A percentile compares a stretch with the other conserved stretches of the same genome.
Conservation (phyloP, 2,113 vertebrate species). For the Nettapus auritus region DNA sequence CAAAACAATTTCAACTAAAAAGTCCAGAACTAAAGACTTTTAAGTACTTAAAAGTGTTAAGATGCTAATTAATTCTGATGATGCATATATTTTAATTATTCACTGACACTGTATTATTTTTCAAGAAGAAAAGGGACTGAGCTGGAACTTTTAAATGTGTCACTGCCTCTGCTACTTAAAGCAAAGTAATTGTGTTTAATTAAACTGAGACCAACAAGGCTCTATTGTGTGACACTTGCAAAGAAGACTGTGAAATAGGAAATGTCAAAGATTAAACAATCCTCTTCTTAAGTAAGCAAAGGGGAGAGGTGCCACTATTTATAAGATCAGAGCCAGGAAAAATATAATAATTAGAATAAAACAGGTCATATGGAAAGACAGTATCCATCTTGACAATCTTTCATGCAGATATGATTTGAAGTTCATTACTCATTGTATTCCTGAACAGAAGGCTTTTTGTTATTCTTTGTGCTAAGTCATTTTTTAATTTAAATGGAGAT, state of each 20-base stretch:
- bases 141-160: constrained; percentile 1
- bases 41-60: neutral
- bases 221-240: constrained; percentile 61
- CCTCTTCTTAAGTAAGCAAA: constrained; percentile 11
- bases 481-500: constrained; percentile 67
- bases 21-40: neutral
- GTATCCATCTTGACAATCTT: constrained; percentile 58
- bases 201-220: constrained; percentile 70
- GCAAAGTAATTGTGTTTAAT: constrained; percentile 41
- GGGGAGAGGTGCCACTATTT: constrained; percentile 49
- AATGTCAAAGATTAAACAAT: constrained; percentile 51
- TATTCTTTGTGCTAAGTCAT: constrained; percentile 51
- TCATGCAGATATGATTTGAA: constrained; percentile 52
- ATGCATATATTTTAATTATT: constrained; percentile 22
- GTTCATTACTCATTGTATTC: constrained; percentile 75
- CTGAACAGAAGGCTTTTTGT: constrained; percentile 77
- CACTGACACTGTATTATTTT: constrained; percentile 10
- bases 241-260: constrained; percentile 43
- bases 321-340: constrained; percentile 71
- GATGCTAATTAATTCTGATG: constrained; percentile 34
- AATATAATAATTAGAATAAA: constrained; percentile 63
- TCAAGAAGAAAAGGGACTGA: constrained; percentile 8
- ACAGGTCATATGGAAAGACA: constrained; percentile 69
- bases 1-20: neutral
- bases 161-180: constrained; percentile 44